Evolutionary conservation across 1,140 invertebrate species (phyloP), one percentile per base, ranked within the genome.

Genomic region (Drosophila virilis): DNA sequence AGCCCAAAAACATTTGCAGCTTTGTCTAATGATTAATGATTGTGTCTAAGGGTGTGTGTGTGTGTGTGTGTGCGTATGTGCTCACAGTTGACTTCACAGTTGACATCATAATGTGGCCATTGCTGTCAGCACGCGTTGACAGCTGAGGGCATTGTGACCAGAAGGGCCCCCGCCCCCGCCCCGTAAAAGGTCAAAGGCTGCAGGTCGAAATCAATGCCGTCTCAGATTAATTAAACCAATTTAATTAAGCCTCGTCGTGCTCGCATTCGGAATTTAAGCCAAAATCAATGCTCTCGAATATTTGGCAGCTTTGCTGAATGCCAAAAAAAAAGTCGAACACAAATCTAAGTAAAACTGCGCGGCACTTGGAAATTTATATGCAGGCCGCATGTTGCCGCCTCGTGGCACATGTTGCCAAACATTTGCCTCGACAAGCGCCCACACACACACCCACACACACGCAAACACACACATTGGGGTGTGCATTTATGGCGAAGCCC

Each of bases 21-120:
- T 77, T 74, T 67, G 46, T 65, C 42, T 61, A 62, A 88, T 88
- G 83, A 88, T 88, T 89, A 88, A 88, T 89, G 83, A 89, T 88
- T 81, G 59, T 61, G 35, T 33, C 22, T 33, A 38, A 13, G 22
- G 40, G 48, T 28, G 22, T 45, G 22, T 37, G 54, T 48, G 10
- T 75, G 65, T 22, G 12, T 45, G 52, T 28, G 35, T 22, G 28
- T 17, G 61, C 40, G 43, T 43, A 13, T 35, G 55, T 62, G 38
- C 51, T 59, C 45, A 66, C 66, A 75, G 68, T 69, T 86, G 78
- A 88, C 78, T 88, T 80, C 64, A 64, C 74, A 77, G 83, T 74
- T 86, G 83, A 86, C 83, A 86, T 88, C 82, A 86, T 88, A 86
- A 82, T 86, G 75, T 61, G 68, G 83, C 58, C 45, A 79, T 77